phyloP scores from a whole-genome alignment of 2,888 invertebrate genomes.

The Napeogenes inachia region DNA sequence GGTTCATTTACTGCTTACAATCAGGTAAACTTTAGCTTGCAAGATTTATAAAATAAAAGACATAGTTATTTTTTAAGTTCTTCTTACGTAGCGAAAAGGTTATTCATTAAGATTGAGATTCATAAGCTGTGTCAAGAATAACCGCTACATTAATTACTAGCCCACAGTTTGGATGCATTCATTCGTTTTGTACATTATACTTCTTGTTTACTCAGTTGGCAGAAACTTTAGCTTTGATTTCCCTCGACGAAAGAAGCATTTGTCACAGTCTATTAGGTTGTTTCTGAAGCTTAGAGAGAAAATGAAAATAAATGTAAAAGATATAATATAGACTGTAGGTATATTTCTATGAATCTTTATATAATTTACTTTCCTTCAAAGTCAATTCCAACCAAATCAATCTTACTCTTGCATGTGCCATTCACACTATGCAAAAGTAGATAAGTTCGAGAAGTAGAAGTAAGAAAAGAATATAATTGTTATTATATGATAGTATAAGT shows the following conservation, averaged over 20 bases:
- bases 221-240: constrained; percentile 5
- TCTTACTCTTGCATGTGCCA: too few species aligned
- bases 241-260: constrained; percentile 6
- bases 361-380: too few species aligned
- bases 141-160: background rate
- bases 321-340: background rate
- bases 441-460: too few species aligned
- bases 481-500: too few species aligned
- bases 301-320: constrained; percentile 5
- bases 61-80: too few species aligned
- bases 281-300: constrained; percentile 1
- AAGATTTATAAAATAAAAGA: too few species aligned
- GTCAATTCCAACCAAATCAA: too few species aligned
- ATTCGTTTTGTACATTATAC: constrained; percentile 2
- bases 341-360: too few species aligned
- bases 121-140: background rate
- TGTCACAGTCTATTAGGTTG: constrained; percentile 5
- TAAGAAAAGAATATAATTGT: too few species aligned
- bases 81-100: background rate
- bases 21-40: too few species aligned
- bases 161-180: constrained; percentile 1
- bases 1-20: too few species aligned
- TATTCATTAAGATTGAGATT: background rate
- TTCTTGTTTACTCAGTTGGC: constrained; percentile 5
- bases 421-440: too few species aligned